Evolutionary conservation across 2,888 invertebrate genomes (phyloP), one percentile per base, ranked within the genome.

Genomic region (Napeogenes inachia): DNA sequence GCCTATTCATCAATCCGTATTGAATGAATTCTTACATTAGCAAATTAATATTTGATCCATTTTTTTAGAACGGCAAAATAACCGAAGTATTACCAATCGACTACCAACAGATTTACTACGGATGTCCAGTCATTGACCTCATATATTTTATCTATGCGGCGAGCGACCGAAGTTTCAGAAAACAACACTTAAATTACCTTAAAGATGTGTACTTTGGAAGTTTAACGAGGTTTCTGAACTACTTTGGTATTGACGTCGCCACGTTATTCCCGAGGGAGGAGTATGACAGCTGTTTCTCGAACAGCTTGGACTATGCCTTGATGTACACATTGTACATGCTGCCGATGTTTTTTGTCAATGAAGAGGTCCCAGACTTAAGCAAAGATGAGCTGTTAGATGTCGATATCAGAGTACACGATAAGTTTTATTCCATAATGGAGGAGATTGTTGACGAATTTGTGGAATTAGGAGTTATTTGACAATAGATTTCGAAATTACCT

Each of bases 361-460:
- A 76, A 4, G 70, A 74, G 12, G 57, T 70, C 0, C 75, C 78
- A 0, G 76, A 75, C 65, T 32, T 78, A 0, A 64, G 72, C 1
- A 73, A 73, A 13, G 73, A 74, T 4, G 63, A 69, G n/a, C 12
- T 76, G 8, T 38, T 62, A 8, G 70, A 71, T 10, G 30, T 75
- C 2, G 60, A 66, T 0, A 65, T 77, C 2, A 70, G 63, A 6
- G 42, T 75, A 2, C 71, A 78, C 61, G 70, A 71, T 5, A 69
- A 63, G 32, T 75, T 70, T 57, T 71, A 69, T 4, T 68, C 70
- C 0, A 74, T 74, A 13, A 60, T 79, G 32, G 61, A 62, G 12
- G 80, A 72, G 4, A 67, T 73, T 4, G 63, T 80, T 13, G 72
- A 79, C 56, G 81, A 81, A 54, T 80, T 76, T 62, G 67, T 76